Percentiles rank a stretch among this genome's conserved stretches.
phyloP scores from a whole-genome alignment of 2,888 invertebrate genomes.

The Unio delphinus region DNA sequence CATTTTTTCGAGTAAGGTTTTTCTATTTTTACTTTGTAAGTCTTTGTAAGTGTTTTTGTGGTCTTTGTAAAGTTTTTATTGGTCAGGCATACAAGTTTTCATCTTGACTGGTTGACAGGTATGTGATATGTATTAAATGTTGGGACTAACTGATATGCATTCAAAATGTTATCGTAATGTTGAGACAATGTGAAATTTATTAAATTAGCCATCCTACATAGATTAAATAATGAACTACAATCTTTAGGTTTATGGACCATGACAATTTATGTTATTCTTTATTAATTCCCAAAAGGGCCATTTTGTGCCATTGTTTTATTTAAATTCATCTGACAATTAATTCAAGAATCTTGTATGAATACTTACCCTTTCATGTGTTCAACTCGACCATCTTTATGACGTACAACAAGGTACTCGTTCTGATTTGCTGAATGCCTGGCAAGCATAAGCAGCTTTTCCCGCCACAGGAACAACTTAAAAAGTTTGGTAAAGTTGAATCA shows the following conservation, averaged over 20 bases:
- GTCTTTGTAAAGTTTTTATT: no score
- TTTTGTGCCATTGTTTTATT: background rate
- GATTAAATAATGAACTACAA: background rate
- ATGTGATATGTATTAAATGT: no score
- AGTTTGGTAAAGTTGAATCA: background rate
- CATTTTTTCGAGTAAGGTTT: no score
- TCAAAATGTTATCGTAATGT: no score
- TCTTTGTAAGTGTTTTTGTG: no score
- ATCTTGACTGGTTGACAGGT: no score
- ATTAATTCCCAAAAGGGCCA: no score
- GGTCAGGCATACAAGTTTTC: no score
- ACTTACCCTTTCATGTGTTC: slow-evolving; percentile 63
- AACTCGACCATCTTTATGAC: slow-evolving; percentile 56
- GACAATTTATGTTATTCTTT: background rate
- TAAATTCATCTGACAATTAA: background rate
- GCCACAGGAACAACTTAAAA: slow-evolving; percentile 62
- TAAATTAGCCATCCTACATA: no score
- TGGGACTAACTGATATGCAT: no score
- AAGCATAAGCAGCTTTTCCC: slow-evolving; percentile 51
- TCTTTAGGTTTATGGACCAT: background rate
- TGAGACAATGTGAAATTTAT: no score
- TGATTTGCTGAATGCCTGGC: slow-evolving; percentile 57
- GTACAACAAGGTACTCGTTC: slow-evolving; percentile 60
- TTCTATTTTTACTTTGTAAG: no score
- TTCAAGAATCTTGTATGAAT: background rate